phyloP scores from a whole-genome alignment of 2,113 vertebrate species.

The Verasper variegatus region DNA sequence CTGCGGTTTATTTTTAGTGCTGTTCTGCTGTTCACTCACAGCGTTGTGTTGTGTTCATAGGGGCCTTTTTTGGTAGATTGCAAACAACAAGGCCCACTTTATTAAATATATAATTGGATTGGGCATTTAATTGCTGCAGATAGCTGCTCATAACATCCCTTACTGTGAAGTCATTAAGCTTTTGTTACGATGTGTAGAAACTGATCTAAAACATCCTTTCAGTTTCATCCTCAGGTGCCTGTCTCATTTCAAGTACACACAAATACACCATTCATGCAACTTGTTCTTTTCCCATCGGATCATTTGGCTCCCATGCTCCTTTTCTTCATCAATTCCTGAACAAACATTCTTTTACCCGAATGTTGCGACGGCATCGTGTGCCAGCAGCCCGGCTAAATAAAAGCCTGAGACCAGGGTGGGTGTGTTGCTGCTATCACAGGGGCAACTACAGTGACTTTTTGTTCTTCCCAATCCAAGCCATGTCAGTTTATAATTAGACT shows the following conservation, averaged over 20 bases:
- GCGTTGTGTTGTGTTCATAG: neutral
- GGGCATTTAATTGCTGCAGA: too few relatives aligned
- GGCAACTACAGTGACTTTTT: conserved; percentile 58
- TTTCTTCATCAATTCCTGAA: conserved; percentile 48
- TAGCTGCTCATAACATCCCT: too few relatives aligned
- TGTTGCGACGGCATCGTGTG: neutral
- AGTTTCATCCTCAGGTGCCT: neutral
- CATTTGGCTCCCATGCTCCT: conserved; percentile 33
- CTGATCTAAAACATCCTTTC: too few relatives aligned
- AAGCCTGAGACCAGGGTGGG: conserved; percentile 26
- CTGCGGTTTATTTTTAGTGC: neutral
- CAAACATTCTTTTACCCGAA: conserved; percentile 65
- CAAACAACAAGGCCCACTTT: too few relatives aligned
- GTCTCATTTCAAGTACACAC: conserved; percentile 8
- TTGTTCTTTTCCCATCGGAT: conserved; percentile 40
- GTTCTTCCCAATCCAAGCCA: conserved; percentile 48
- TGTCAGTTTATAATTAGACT: conserved; percentile 70
- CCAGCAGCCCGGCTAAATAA: conserved; percentile 53
- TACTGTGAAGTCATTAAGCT: too few relatives aligned
- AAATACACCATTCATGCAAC: conserved; percentile 9
- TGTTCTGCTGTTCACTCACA: neutral
- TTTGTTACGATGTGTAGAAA: too few relatives aligned
- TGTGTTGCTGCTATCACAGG: conserved; percentile 32
- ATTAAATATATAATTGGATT: neutral
- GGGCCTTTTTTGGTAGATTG: too few relatives aligned